Evolutionary conservation across 1,140 invertebrate genomes (phyloP).

Genomic region (Rhysida immarginata): DNA sequence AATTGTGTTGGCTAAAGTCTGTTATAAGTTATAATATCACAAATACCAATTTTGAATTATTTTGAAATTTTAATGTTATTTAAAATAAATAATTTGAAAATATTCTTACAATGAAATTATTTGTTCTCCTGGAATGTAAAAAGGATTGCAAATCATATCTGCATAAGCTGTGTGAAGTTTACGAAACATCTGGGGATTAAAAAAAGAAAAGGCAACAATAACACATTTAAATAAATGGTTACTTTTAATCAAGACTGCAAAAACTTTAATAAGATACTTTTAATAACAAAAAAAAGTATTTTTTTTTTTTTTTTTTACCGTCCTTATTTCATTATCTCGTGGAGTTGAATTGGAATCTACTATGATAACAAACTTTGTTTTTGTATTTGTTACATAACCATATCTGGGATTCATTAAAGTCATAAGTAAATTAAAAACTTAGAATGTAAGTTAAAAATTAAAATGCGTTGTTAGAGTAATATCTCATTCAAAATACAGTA

Average conservation of each 20-base stretch:
- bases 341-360: slow-evolving; percentile 77
- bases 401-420: slow-evolving; percentile 64
- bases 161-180: slow-evolving; percentile 80
- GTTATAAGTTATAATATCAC: too few species aligned
- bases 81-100: too few species aligned
- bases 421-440: too few species aligned
- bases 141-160: slow-evolving; percentile 86
- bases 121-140: slow-evolving; percentile 73
- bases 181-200: slow-evolving; percentile 56
- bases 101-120: slow-evolving; percentile 67
- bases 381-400: slow-evolving; percentile 95
- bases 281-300: background rate
- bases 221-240: background rate
- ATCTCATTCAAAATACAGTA: too few species aligned
- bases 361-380: slow-evolving; percentile 86
- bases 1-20: too few species aligned
- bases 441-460: too few species aligned
- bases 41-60: too few species aligned
- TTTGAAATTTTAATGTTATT: too few species aligned
- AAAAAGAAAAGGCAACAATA: background rate
- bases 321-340: slow-evolving; percentile 85
- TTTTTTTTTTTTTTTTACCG: slow-evolving; percentile 39
- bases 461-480: too few species aligned
- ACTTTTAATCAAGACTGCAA: background rate
- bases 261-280: background rate